These are phyloP conservation scores for Ganaspis sp. DNA, from an alignment of 1,140 invertebrate genomes.

Conservation along the genomic window DNA sequence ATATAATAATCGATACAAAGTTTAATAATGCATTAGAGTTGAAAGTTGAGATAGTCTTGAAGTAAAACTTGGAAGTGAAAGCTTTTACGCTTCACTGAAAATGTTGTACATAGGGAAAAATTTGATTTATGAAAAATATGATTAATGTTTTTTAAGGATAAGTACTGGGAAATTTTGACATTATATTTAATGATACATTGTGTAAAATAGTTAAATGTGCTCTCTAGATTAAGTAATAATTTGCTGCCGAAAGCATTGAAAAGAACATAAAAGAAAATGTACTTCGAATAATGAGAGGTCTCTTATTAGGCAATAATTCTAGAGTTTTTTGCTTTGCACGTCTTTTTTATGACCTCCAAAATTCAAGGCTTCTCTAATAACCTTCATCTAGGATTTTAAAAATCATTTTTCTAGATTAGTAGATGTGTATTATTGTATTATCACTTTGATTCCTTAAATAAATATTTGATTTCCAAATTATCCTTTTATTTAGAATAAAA, in stretches of 20 bases:
- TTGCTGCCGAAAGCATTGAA: neutral
- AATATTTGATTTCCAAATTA: too few relatives aligned
- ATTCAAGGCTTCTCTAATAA: neutral
- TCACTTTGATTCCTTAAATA: too few relatives aligned
- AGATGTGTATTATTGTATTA: too few relatives aligned
- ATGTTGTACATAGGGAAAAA: neutral
- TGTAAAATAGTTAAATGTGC: neutral
- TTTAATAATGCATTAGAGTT: neutral
- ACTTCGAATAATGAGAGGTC: constrained; percentile 11
- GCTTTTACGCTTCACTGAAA: neutral
- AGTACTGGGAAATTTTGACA: too few relatives aligned
- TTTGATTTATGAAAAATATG: neutral
- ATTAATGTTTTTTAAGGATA: too few relatives aligned
- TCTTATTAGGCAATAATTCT: neutral
- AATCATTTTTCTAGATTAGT: neutral
- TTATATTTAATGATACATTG: too few relatives aligned
- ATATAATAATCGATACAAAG: neutral
- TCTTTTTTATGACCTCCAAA: constrained; percentile 4
- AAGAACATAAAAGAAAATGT: neutral
- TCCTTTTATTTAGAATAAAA: too few relatives aligned
- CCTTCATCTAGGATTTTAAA: neutral
- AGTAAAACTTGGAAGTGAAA: neutral
- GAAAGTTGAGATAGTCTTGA: neutral
- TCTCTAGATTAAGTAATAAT: neutral
- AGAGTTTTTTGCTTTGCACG: neutral